These are phyloP conservation scores for Podocnemis expansa DNA, from an alignment of 2,113 vertebrate species.

Conservation along the genomic window DNA sequence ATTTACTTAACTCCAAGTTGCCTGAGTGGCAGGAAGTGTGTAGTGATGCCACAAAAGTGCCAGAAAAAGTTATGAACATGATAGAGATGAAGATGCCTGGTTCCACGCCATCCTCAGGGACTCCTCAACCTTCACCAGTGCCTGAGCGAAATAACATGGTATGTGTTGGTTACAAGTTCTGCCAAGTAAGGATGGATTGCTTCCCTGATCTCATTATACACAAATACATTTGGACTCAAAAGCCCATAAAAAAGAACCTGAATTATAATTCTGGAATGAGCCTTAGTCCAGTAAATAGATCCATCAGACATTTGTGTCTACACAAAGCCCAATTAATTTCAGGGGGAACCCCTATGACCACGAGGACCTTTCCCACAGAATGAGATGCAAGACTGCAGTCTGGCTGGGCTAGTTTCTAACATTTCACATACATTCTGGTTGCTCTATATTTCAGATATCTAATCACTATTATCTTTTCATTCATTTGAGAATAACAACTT, in stretches of 20 bases:
- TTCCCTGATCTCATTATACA: not conserved
- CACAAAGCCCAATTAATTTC: not conserved
- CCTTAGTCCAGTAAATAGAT: not conserved
- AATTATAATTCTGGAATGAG: not conserved
- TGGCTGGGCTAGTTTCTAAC: not conserved
- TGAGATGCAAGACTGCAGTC: not conserved
- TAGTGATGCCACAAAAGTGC: conserved; percentile 88
- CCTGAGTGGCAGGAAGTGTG: conserved; percentile 93
- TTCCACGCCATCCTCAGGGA: conserved; percentile 75
- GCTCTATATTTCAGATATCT: not conserved
- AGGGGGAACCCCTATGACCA: not conserved
- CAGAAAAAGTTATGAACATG: conserved; percentile 88
- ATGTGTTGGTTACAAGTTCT: not conserved
- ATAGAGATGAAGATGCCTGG: conserved; percentile 82
- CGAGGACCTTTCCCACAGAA: not conserved
- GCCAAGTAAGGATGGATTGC: not conserved
- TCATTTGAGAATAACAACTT: not conserved
- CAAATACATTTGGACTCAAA: not conserved
- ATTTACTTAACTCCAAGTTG: conserved; percentile 85
- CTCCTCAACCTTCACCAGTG: conserved; percentile 84
- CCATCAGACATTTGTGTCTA: fast-evolving
- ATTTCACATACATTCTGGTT: not conserved
- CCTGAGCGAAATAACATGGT: conserved; percentile 82
- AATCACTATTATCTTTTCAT: not conserved
- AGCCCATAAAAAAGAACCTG: fast-evolving